Evolutionary conservation across 2,797 vertebrate genomes (phyloP).

Genomic region (Squalus acanthias): DNA sequence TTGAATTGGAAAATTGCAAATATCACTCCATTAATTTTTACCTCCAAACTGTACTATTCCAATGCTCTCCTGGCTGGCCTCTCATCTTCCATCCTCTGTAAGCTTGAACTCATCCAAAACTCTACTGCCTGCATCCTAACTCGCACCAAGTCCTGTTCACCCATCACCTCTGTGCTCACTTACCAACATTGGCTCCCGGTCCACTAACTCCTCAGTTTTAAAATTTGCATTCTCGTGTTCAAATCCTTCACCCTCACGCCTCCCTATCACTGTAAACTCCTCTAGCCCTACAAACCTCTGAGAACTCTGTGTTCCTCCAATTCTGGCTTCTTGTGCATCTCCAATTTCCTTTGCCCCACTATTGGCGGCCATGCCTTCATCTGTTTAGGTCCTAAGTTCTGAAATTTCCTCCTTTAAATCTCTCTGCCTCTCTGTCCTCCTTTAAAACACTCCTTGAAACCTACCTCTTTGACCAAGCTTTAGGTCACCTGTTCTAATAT

Average conservation of each 20-base stretch:
- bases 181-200: background rate
- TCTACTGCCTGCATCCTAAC: background rate
- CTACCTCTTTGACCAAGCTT: background rate
- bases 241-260: background rate
- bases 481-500: background rate
- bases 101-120: background rate
- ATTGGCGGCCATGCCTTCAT: background rate
- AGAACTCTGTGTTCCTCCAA: background rate
- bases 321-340: background rate
- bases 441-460: background rate
- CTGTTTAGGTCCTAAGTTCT: background rate
- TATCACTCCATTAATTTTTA: background rate
- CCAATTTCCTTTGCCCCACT: background rate
- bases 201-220: background rate
- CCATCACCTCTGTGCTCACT: background rate
- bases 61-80: background rate
- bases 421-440: background rate
- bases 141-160: background rate
- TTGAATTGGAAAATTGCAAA: background rate
- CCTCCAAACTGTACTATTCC: background rate
- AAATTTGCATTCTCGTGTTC: background rate
- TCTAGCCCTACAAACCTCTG: background rate
- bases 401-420: background rate
- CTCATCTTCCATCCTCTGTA: background rate
- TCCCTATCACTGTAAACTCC: background rate